Conservation (phyloP, 2,797 vertebrate genomes). For the Leontocebus nigricollis region DNA sequence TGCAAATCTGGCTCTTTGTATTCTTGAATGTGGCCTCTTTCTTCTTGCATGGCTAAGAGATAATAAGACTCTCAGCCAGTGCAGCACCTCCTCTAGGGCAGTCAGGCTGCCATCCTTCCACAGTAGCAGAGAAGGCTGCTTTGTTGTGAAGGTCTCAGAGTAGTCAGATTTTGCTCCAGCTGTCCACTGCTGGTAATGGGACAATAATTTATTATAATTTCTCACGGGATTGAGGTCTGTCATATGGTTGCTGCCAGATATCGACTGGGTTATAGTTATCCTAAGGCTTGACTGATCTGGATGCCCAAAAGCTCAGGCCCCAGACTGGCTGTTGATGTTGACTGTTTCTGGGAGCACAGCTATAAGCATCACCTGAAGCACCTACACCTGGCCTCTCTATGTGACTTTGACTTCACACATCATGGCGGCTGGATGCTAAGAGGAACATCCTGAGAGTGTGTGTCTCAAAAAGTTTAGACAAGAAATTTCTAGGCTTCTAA, state of each 20-base stretch:
- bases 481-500: not conserved
- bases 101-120: not conserved
- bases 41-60: not conserved
- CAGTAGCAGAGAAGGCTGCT: not conserved
- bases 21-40: not conserved
- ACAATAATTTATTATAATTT: not conserved
- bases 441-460: not conserved
- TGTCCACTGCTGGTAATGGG: not conserved
- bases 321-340: not conserved
- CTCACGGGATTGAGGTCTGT: not conserved
- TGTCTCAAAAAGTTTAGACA: not conserved
- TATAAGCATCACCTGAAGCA: not conserved
- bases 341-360: not conserved
- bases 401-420: not conserved
- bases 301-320: not conserved
- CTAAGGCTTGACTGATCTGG: not conserved
- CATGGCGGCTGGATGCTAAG: not conserved
- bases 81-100: not conserved
- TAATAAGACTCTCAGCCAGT: not conserved
- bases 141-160: not conserved
- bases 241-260: not conserved
- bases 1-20: not conserved
- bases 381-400: fast-evolving
- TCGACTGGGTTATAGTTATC: too few species aligned
- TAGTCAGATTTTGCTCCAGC: not conserved